Base-by-base conservation (phyloP, 30 jellyfish, hydroid and myxozoan species). In the Chironex yamaguchii region DNA sequence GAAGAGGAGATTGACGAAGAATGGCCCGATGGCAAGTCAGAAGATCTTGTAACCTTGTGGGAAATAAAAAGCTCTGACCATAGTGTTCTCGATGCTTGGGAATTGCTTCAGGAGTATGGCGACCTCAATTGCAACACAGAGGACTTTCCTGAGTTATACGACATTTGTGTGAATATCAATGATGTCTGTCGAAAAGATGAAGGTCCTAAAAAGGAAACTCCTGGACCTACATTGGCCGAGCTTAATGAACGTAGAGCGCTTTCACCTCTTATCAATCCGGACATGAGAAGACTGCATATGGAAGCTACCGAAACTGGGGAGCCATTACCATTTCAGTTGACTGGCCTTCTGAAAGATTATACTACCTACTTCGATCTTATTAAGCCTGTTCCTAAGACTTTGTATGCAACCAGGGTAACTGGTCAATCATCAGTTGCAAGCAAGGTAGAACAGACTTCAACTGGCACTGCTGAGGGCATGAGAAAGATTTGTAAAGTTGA, bases 191-290 rank as follows among this genome's bases (percentile, higher is more conserved):
- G 97, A 22, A 62, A 75, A 29, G 34, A 63, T 64, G 97, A 71
- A 52, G 70, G 90, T 14, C 86, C 62, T 6, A 27, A 52, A 29
- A 21, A 72, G 1, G 65, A 53, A 14, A 14, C 4, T 17, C 6
- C 25, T 4, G 97, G 97, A 36, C 97, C 97, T 1, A 89, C 97
- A 12, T 71, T 89, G 49, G 92, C 97, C 9, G 97, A 89, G 36
- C 80, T 89, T 21, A 89, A 89, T 64, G 93, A 81, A 29, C 13
- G 93, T 62, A 48, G 97, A 62, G 97, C 97, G 20, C 36, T 89
- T 42, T 89, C 97, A 25, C 97, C 97, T 6, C 30, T 89, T 58
- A 74, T 89, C 34, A 89, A 89, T 69, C 97, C 97, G 22, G 97
- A 89, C 42, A 89, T 89, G 97, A 70, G 80, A 51, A 73, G 97